A percentile compares a stretch with the other conserved stretches of the same genome.
Conservation (phyloP, 2,113 vertebrate genomes). For the Clarias gariepinus region DNA sequence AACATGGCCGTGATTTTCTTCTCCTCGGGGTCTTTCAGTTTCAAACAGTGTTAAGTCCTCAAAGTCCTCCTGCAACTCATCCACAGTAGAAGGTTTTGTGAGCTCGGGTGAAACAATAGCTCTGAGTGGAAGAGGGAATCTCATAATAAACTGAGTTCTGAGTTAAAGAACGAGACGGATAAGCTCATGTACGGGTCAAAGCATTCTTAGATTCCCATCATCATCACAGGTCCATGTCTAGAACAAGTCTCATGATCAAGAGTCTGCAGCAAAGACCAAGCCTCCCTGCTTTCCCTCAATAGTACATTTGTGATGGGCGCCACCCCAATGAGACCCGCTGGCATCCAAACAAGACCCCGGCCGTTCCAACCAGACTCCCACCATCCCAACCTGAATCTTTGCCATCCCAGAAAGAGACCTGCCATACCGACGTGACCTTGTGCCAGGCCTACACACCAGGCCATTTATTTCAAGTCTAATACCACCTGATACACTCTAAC, state of each 20-base stretch:
- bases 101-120: neutral
- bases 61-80: neutral
- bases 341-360: too few relatives aligned
- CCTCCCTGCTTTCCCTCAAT: neutral
- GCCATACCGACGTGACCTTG: too few relatives aligned
- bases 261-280: neutral
- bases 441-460: too few relatives aligned
- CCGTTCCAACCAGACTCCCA: too few relatives aligned
- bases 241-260: neutral
- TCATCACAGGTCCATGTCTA: neutral
- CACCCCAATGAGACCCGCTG: too few relatives aligned
- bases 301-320: too few relatives aligned
- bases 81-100: neutral
- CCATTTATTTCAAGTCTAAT: too few relatives aligned
- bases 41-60: neutral
- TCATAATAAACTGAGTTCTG: neutral
- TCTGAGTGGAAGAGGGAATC: neutral
- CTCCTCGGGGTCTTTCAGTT: neutral
- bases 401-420: too few relatives aligned
- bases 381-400: too few relatives aligned
- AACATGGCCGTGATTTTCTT: neutral
- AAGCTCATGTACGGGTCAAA: neutral
- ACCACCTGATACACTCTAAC: too few relatives aligned
- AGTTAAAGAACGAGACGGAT: neutral
- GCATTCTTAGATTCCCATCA: neutral